Percentiles rank a stretch among this genome's conserved stretches.
Conservation (phyloP, 2,797 vertebrate species). For the Emydoidea blandingii region DNA sequence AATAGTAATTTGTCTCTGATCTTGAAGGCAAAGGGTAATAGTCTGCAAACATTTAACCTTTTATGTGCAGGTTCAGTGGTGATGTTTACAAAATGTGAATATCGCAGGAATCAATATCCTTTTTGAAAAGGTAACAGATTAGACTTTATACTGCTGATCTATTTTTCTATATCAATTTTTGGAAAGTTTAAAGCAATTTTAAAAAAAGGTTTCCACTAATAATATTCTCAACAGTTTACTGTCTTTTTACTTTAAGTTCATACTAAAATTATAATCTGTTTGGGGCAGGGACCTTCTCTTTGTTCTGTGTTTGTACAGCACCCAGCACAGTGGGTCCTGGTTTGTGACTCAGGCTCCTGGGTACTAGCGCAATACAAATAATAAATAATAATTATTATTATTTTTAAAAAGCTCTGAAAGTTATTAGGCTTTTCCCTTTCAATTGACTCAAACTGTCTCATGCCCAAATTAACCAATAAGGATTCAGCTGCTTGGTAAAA, state of each 20-base stretch:
- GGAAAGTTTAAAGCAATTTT: conserved; percentile 59
- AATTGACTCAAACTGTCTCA: background rate
- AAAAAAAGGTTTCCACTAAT: conserved; percentile 47
- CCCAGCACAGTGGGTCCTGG: background rate
- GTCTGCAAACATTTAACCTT: conserved; percentile 82
- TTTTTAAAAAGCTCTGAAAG: background rate
- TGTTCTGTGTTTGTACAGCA: background rate
- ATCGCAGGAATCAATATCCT: conserved; percentile 54
- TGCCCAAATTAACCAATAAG: background rate
- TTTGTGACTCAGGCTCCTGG: background rate
- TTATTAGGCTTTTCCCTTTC: background rate
- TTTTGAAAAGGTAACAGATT: conserved; percentile 65
- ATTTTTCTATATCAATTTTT: conserved; percentile 59
- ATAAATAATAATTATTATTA: background rate
- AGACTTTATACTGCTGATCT: conserved; percentile 55
- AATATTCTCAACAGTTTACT: conserved; percentile 22
- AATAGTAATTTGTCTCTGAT: conserved; percentile 85
- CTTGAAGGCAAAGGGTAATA: conserved; percentile 76
- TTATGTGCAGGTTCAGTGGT: conserved; percentile 73
- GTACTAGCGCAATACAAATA: background rate
- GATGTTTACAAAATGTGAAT: conserved; percentile 72
- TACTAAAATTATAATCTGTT: background rate
- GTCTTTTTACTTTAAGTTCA: conserved; percentile 26
- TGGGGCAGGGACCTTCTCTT: conserved; percentile 33
- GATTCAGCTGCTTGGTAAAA: background rate